Evolutionary conservation across 1,140 invertebrate genomes (phyloP), one percentile per base, ranked within the genome.

Genomic region (Frieseomelitta varia): DNA sequence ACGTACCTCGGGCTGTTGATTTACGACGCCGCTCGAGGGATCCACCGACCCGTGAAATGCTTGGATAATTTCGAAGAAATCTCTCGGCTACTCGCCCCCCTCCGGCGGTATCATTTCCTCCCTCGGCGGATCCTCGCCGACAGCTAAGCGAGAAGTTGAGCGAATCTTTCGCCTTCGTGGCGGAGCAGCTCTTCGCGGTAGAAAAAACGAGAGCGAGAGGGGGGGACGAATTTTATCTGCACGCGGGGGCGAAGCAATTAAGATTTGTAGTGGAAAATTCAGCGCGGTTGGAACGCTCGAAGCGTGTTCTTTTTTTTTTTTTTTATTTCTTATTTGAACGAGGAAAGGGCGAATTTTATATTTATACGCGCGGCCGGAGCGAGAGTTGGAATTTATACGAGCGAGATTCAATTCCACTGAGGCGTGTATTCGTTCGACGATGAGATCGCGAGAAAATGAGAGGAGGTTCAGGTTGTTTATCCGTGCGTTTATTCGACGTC

Each of bases 11-110:
- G 39, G n/a, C 2, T 21, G 81, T 65, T 83, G 75, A 83, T 79
- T 83, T 78, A 79, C 81, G 53, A 27, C 21, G 1, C 27, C n/a
- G 34, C 65, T 78, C 74, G 19, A n/a, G 67, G 34, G 71, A 61
- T n/a, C 77, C 75, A 17, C 39, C 75, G 55, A 71, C 55, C 65
- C 76, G 81, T 79, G 39, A 79, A 84, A 79, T 39, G 56, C 56
- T 63, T 34, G 67, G 67, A 72, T 84, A 84, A 84, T 84, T 84
- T 71, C 75, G 39, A 84, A 79, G 81, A 79, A 84, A 84, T 71
- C 81, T 73, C 53, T 19, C 11, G 4, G n/a, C 24, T 63, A n/a
- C 61, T 51, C 39, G 55, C 4, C 51, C 21, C 61, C 30, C 65
- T 12, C 17, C 4, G 39, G 39, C 39, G 34, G 53, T 21, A 77